A percentile compares a stretch with the other conserved stretches of the same genome.
Conservation (phyloP, 2,113 vertebrate genomes). For the Bos indicus region DNA sequence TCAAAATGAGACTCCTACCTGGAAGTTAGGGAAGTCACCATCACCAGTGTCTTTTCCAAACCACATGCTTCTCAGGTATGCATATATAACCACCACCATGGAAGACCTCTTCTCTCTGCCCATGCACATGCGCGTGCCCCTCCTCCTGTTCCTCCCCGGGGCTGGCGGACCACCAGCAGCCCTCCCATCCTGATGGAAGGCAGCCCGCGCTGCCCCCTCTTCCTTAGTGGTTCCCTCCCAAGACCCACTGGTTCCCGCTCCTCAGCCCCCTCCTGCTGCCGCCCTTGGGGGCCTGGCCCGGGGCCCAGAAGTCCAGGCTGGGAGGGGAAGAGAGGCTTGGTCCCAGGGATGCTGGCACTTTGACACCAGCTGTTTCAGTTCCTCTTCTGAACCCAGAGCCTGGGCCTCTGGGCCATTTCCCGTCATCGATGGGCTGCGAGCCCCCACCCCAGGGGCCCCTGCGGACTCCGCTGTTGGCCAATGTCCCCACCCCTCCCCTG, state of each 20-base stretch:
- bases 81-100: not conserved
- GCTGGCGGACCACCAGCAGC: not conserved
- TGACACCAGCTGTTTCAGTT: not conserved
- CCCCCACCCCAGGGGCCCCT: not conserved
- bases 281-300: no score
- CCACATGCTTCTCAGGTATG: not conserved
- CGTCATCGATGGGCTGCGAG: not conserved
- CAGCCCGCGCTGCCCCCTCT: not conserved
- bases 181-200: not conserved
- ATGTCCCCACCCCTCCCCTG: not conserved
- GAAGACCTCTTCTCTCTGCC: not conserved
- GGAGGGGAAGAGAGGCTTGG: not conserved
- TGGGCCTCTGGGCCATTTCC: not conserved
- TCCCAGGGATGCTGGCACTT: no score
- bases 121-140: not conserved
- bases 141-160: not conserved
- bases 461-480: not conserved
- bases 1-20: not conserved
- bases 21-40: not conserved
- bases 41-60: not conserved
- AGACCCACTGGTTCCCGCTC: accelerated
- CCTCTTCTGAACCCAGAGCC: not conserved
- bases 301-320: not conserved
- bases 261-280: not conserved
- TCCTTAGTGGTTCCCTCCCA: not conserved